These are phyloP conservation scores for Thymelicus lineola DNA, from an alignment of 2,888 invertebrate species.

Conservation along the genomic window DNA sequence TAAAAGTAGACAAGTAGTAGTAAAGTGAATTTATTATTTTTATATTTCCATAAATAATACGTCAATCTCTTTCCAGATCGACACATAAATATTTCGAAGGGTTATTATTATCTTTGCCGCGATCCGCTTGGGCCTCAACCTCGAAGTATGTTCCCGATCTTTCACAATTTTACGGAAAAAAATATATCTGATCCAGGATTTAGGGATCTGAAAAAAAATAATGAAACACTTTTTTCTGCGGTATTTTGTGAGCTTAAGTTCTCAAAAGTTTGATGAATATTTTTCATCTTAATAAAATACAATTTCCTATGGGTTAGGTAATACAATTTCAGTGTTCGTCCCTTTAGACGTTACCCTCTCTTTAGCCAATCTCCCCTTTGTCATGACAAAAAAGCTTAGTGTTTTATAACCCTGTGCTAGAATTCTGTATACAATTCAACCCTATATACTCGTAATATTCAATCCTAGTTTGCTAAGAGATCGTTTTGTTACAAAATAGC, in stretches of 20 bases:
- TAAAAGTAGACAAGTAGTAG: background rate
- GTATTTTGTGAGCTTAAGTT: conserved; percentile 12
- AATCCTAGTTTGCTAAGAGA: no score
- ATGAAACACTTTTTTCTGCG: conserved; percentile 14
- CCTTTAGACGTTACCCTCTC: background rate
- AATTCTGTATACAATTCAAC: background rate
- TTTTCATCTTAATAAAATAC: background rate
- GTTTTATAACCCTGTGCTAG: background rate
- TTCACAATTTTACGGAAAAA: conserved; percentile 31
- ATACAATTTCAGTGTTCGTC: background rate
- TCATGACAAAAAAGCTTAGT: background rate
- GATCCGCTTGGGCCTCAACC: conserved; percentile 31
- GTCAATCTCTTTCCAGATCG: conserved; percentile 22
- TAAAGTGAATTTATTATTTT: background rate
- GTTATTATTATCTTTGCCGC: conserved; percentile 35
- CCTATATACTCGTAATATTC: no score
- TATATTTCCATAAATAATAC: conserved; percentile 8
- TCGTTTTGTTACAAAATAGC: no score
- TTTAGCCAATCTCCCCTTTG: conserved; percentile 3
- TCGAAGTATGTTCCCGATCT: conserved; percentile 34
- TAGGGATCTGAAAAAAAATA: conserved; percentile 27
- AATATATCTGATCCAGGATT: conserved; percentile 25
- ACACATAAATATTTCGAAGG: conserved; percentile 32
- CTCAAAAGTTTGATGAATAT: conserved; percentile 13
- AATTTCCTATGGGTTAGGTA: conserved; percentile 3